phyloP scores from a whole-genome alignment of 2,797 vertebrate genomes.

The Cetoscarus ocellatus region DNA sequence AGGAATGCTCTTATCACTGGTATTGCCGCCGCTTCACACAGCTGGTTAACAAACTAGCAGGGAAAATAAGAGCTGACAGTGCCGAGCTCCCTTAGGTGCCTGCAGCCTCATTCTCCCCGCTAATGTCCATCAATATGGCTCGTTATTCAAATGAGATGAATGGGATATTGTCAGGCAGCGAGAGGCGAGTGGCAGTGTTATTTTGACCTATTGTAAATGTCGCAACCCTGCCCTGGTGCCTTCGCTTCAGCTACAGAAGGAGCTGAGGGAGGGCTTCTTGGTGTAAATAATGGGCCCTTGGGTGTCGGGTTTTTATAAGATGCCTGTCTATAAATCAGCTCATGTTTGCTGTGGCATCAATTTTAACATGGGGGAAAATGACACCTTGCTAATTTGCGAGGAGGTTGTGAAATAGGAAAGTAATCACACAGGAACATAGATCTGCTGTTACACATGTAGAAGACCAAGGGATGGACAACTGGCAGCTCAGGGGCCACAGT shows the following conservation, averaged over 20 bases:
- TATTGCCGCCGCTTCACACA: conserved; percentile 70
- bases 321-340: conserved; percentile 85
- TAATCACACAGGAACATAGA: conserved; percentile 48
- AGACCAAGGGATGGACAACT: too few species aligned
- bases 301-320: conserved; percentile 78
- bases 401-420: conserved; percentile 60
- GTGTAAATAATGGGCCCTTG: conserved; percentile 83
- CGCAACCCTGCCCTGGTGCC: conserved; percentile 81
- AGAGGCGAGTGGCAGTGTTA: conserved; percentile 79
- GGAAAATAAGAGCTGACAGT: conserved; percentile 75
- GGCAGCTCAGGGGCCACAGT: too few species aligned
- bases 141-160: conserved; percentile 93
- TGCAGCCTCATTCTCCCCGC: conserved; percentile 70
- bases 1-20: conserved; percentile 76
- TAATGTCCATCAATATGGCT: conserved; percentile 84
- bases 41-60: conserved; percentile 68
- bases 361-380: conserved; percentile 80
- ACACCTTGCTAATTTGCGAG: conserved; percentile 81
- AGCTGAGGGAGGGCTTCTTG: conserved; percentile 62
- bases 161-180: conserved; percentile 80
- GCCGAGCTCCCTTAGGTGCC: conserved; percentile 66
- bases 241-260: conserved; percentile 35
- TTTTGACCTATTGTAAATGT: conserved; percentile 90
- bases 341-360: conserved; percentile 78
- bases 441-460: conserved; percentile 23